Conservation (phyloP, 64 coral and sea anemone species). For the Montipora cactus region DNA sequence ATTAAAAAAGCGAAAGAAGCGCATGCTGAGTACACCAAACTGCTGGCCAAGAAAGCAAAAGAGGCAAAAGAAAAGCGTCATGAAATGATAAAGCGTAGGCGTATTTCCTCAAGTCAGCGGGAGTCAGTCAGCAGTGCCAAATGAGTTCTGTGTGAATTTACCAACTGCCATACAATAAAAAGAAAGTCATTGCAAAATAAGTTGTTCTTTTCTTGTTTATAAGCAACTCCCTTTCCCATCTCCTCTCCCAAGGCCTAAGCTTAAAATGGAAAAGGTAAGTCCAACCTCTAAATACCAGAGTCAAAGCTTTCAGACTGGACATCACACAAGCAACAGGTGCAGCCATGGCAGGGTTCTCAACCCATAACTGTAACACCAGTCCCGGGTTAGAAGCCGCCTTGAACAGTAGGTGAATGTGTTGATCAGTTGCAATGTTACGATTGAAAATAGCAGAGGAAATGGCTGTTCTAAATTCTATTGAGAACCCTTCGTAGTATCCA, state of each 20-base stretch:
- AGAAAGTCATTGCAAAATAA: slow-evolving; percentile 4
- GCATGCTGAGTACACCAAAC: slow-evolving; percentile 86
- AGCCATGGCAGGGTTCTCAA: too few relatives aligned
- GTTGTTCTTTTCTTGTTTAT: not conserved
- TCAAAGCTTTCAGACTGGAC: too few relatives aligned
- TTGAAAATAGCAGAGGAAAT: too few relatives aligned
- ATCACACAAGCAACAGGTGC: too few relatives aligned
- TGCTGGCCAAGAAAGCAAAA: slow-evolving; percentile 94
- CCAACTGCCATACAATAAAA: slow-evolving; percentile 7
- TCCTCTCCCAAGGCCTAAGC: not conserved
- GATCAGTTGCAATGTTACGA: too few relatives aligned
- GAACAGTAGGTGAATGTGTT: too few relatives aligned
- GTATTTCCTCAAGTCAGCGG: slow-evolving; percentile 87
- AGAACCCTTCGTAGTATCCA: too few relatives aligned
- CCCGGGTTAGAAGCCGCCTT: too few relatives aligned
- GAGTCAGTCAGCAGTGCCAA: slow-evolving; percentile 93
- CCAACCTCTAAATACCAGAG: too few relatives aligned
- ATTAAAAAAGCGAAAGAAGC: slow-evolving; percentile 86
- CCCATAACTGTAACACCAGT: too few relatives aligned
- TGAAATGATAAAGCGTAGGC: slow-evolving; percentile 88
- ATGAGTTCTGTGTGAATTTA: slow-evolving; percentile 58
- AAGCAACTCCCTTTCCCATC: not conserved
- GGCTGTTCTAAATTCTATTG: too few relatives aligned
- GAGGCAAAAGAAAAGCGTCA: slow-evolving; percentile 91
- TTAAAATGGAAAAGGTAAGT: too few relatives aligned